Percentiles rank a stretch among this genome's conserved stretches.
Evolutionary conservation across 2,888 invertebrate genomes (phyloP).

Genomic region (Zhengitettix transpicula): DNA sequence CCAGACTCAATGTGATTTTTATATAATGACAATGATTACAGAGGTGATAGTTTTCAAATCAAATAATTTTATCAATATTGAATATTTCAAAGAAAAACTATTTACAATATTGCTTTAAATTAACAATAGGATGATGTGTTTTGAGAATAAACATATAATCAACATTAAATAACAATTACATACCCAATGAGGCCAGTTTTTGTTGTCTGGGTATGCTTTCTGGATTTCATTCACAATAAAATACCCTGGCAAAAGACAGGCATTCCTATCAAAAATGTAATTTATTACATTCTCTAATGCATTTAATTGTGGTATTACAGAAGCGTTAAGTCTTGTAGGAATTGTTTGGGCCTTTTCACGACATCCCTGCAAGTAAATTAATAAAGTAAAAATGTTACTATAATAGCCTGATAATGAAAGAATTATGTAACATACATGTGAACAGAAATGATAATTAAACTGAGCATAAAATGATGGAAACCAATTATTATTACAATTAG

Average conservation of each 20-base stretch:
- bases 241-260: conserved; percentile 83
- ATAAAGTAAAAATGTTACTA: no score
- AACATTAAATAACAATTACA: conserved; percentile 15
- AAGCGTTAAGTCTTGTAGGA: conserved; percentile 61
- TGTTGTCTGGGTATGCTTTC: conserved; percentile 66
- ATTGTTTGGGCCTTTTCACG: conserved; percentile 76
- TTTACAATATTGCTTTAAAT: background rate
- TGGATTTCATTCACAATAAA: conserved; percentile 90
- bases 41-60: background rate
- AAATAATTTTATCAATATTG: no score
- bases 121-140: background rate
- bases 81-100: no score
- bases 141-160: background rate
- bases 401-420: no score
- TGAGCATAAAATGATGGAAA: no score
- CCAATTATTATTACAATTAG: no score
- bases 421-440: no score
- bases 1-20: background rate
- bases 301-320: conserved; percentile 64
- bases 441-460: no score
- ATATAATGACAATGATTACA: background rate
- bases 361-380: conserved; percentile 51
- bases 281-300: conserved; percentile 67
- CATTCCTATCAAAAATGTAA: conserved; percentile 82
- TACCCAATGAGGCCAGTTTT: conserved; percentile 85